Evolutionary conservation across 2,113 vertebrate species (phyloP), one percentile per base, ranked within the genome.

Genomic region (Phyllostomus discolor): DNA sequence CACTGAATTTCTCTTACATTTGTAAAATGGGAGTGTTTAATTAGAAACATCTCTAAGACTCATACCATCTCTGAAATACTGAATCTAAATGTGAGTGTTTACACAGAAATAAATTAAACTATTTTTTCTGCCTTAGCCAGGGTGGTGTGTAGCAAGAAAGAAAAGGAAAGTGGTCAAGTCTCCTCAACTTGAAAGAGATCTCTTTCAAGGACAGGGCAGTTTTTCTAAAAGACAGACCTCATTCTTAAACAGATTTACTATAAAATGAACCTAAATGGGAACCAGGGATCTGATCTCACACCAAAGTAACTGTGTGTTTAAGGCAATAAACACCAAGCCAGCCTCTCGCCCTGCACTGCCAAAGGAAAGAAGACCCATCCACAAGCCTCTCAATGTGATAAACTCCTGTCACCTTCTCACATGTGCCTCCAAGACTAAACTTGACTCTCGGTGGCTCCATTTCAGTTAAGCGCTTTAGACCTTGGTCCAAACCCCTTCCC

Each of bases 381-480:
- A 1, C 33, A 84, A n/a, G 54, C 52, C 54, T 78, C 90, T 94
- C 97, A 91, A 90, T 54, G 88, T 82, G 91, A 98, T 95, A 94
- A 94, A 96, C 91, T 95, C 80, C 84, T 95, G 96, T 97, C 96
- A 95, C 91, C 92, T 96, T 96, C 95, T 95, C 85, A 54, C 87
- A 52, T 78, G 94, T 83, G 95, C 92, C 96, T 98, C 92, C 79
- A 93, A 97, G 97, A 95, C 91, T 95, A 95, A 93, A 96, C 80
- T 95, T 97, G 79, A 96, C 94, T 97, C 93, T 79, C 24, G 0
- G 78, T 95, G 96, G 90, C 96, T 98, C 96, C 88, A 96, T 96
- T 97, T 98, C 97, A 93, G 75, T 89, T 84, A 28, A 85, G 90
- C 66, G 90, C 96, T 97, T 92, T 92, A 96, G 94, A 72, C 19